phyloP scores from a whole-genome alignment of 2,797 vertebrate species.

The Sebastes oblongus region DNA sequence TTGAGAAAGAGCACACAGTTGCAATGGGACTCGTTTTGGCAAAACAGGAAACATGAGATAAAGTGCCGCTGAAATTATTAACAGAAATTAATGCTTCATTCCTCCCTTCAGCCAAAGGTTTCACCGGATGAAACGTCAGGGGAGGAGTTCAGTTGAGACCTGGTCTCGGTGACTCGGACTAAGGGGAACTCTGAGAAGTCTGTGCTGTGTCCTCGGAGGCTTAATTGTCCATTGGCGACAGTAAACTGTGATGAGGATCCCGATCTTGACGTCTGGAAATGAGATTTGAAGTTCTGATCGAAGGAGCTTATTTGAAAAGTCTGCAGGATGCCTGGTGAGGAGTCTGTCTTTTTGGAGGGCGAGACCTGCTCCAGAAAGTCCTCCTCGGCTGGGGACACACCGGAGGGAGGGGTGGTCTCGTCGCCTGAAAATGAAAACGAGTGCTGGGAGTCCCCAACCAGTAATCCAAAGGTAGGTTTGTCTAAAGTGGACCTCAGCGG shows the following conservation, averaged over 20 bases:
- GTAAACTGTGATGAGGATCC: slow-evolving; percentile 93
- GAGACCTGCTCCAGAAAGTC: slow-evolving; percentile 98
- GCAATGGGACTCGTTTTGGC: slow-evolving; percentile 84
- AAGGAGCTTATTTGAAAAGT: slow-evolving; percentile 97
- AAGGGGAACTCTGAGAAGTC: slow-evolving; percentile 98
- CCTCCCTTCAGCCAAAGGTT: slow-evolving; percentile 90
- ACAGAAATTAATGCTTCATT: slow-evolving; percentile 52
- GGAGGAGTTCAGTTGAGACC: slow-evolving; percentile 96
- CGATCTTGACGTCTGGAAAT: slow-evolving; percentile 92
- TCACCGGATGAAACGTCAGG: slow-evolving; percentile 95
- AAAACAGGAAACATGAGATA: slow-evolving; percentile 88
- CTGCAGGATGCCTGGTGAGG: slow-evolving; percentile 91
- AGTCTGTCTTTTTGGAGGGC: slow-evolving; percentile 96
- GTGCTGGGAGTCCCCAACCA: slow-evolving; percentile 96
- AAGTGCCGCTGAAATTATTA: slow-evolving; percentile 89
- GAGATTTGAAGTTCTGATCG: slow-evolving; percentile 96
- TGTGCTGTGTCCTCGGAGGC: slow-evolving; percentile 91
- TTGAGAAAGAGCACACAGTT: slow-evolving; percentile 58
- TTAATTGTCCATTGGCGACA: slow-evolving; percentile 96
- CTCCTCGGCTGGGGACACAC: slow-evolving; percentile 93
- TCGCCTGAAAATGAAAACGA: slow-evolving; percentile 98
- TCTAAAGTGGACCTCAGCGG: slow-evolving; percentile 94
- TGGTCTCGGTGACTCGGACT: slow-evolving; percentile 94
- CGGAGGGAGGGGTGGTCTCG: slow-evolving; percentile 92
- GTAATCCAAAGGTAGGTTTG: slow-evolving; percentile 97